Evolutionary conservation across 2,888 invertebrate species (phyloP).

Genomic region (Drosophila koepferae): DNA sequence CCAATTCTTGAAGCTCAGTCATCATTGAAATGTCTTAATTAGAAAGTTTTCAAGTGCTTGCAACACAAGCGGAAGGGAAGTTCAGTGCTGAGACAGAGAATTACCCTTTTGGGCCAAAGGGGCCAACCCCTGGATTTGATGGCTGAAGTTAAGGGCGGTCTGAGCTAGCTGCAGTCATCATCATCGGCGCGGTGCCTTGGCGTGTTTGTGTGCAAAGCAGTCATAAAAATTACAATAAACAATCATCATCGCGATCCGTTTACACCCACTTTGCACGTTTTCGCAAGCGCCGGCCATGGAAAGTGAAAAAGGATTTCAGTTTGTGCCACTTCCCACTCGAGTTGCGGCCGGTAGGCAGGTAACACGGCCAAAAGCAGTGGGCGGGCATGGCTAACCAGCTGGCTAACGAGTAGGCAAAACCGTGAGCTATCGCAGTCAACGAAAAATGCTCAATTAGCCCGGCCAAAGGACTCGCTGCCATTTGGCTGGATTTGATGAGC

Average conservation of each 20-base stretch:
- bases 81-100: slow-evolving; percentile 28
- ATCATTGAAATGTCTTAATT: slow-evolving; percentile 64
- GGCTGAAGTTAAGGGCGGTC: neutral
- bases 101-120: slow-evolving; percentile 20
- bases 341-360: slow-evolving; percentile 10
- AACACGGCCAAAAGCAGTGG: slow-evolving; percentile 4
- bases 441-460: slow-evolving; percentile 78
- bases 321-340: slow-evolving; percentile 36
- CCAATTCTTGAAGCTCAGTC: slow-evolving; percentile 9
- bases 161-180: slow-evolving; percentile 64
- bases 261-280: slow-evolving; percentile 83
- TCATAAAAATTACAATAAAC: slow-evolving; percentile 83
- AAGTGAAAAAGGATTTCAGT: slow-evolving; percentile 75
- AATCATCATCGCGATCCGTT: slow-evolving; percentile 79
- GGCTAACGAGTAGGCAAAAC: slow-evolving; percentile 68
- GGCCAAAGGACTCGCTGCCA: slow-evolving; percentile 53
- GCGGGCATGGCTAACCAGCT: slow-evolving; percentile 37
- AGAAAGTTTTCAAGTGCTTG: slow-evolving; percentile 64
- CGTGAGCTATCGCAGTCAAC: slow-evolving; percentile 62
- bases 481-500: slow-evolving; percentile 47
- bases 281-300: slow-evolving; percentile 57
- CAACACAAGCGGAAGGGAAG: neutral
- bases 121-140: neutral
- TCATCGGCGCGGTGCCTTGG: slow-evolving; percentile 75
- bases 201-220: slow-evolving; percentile 82